phyloP scores from a whole-genome alignment of 2,113 vertebrate species.

The Rattus rattus region DNA sequence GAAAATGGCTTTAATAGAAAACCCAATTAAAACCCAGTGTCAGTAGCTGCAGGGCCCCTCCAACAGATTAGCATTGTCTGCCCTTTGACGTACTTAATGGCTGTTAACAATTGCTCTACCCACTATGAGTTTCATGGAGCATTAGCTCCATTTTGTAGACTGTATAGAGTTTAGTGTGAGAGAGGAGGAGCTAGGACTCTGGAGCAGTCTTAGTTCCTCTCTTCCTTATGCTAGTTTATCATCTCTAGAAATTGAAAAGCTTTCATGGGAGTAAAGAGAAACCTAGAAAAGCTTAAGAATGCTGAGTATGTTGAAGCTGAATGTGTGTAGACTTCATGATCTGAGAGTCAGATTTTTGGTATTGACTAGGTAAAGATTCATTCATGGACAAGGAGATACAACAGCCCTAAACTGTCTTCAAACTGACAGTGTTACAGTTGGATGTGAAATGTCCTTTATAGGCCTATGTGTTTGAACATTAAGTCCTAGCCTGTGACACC shows the following conservation, averaged over 20 bases:
- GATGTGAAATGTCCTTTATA: too few relatives aligned
- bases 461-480: not conserved
- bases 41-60: constrained; percentile 53
- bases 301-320: not conserved
- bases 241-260: not conserved
- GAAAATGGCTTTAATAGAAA: constrained; percentile 74
- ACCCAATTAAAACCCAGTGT: constrained; percentile 75
- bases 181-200: not conserved
- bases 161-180: not conserved
- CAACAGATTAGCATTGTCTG: constrained; percentile 52
- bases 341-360: not conserved
- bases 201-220: not conserved
- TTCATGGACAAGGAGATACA: not conserved
- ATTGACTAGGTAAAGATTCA: not conserved
- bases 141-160: not conserved
- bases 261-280: not conserved
- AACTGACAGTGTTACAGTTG: too few relatives aligned
- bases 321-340: not conserved
- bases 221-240: too few relatives aligned
- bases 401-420: not conserved
- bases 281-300: not conserved
- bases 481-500: not conserved
- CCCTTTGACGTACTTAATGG: constrained; percentile 76
- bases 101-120: constrained; percentile 68
- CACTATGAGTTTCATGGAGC: constrained; percentile 28